phyloP scores from a whole-genome alignment of 2,888 invertebrate species.

The Meta bourneti region DNA sequence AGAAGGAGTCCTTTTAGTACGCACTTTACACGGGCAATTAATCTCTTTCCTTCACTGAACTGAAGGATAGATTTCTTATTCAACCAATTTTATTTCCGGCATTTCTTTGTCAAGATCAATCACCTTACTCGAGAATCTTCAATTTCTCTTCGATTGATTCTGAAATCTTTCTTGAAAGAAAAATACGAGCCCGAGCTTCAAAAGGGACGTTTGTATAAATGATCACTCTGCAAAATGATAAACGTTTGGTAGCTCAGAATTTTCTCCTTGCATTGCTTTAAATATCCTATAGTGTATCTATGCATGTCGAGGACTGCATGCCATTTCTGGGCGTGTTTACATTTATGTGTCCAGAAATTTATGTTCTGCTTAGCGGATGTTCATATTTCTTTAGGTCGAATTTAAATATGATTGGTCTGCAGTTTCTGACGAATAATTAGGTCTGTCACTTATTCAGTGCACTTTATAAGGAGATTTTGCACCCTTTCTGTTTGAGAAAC shows the following conservation, averaged over 20 bases:
- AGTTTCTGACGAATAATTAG: neutral
- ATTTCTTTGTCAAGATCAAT: constrained; percentile 66
- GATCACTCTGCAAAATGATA: constrained; percentile 27
- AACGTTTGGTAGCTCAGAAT: constrained; percentile 23
- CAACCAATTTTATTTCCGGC: constrained; percentile 54
- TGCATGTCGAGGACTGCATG: neutral
- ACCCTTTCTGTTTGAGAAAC: too few species aligned
- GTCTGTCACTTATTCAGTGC: neutral
- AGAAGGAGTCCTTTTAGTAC: constrained; percentile 42
- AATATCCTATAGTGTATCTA: neutral
- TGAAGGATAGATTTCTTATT: constrained; percentile 67
- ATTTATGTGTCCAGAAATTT: neutral
- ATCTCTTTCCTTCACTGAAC: constrained; percentile 44
- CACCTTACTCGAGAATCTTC: constrained; percentile 38
- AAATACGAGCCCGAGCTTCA: constrained; percentile 13
- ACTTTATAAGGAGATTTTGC: too few species aligned
- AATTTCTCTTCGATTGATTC: constrained; percentile 54
- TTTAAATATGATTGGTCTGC: neutral
- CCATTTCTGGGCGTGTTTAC: neutral
- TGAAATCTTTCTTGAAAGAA: constrained; percentile 12
- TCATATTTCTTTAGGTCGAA: neutral
- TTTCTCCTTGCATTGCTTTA: constrained; percentile 4
- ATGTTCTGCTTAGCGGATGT: neutral
- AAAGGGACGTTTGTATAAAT: constrained; percentile 21
- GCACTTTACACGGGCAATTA: constrained; percentile 62